Base-by-base conservation (phyloP, 53 echinoderm and acorn worm species). In the Zoroaster sp. region DNA sequence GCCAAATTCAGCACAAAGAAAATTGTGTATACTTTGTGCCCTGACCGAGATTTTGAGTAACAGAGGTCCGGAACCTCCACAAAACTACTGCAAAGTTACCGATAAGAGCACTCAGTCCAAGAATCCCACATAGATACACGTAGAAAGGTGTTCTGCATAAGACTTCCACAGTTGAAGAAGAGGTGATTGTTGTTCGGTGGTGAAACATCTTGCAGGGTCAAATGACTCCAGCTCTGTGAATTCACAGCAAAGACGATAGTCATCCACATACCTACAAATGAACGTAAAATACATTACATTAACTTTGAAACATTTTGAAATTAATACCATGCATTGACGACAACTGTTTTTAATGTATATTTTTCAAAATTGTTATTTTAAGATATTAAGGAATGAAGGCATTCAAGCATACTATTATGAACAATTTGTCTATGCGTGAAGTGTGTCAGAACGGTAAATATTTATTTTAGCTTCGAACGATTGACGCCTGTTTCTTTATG, bases 71-170 rank as follows among this genome's bases (percentile, higher is more conserved):
- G 13, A 7, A 52, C 21, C 92, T 40, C 63, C 67, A 74, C 8
- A 71, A 33, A 4, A 88, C 44, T 13, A 92, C 92, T 18, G 40
- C 75, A 0, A 68, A 11, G 83, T 92, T 92, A 35, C 92, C 92
- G 45, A 92, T 14, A 33, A 92, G 71, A 59, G 92, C 77, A 63
- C 80, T 81, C 14, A 92, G 25, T 21, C 87, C 92, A 11, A 92
- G 83, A 32, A 92, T 36, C 88, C n/a, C 88, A 88, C 35, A 66
- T 83, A 34, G 80, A 92, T 3, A 52, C 35, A 39, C 88, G 80
- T 8, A 92, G 88, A 36, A 88, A 70, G 30, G 44, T 73, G 69
- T 88, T 81, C 32, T 91, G 88, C 72, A 72, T 55, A 9, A 92
- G 88, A 75, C 80, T 80, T 13, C 80, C 80, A 15, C 80, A 80